Percentiles rank a stretch among this genome's conserved stretches.
These are phyloP conservation scores for Aurelia aurita complex sp. Pacific DNA, from an alignment of 30 jellyfish, hydroid and myxozoan genomes.

Conservation along the genomic window DNA sequence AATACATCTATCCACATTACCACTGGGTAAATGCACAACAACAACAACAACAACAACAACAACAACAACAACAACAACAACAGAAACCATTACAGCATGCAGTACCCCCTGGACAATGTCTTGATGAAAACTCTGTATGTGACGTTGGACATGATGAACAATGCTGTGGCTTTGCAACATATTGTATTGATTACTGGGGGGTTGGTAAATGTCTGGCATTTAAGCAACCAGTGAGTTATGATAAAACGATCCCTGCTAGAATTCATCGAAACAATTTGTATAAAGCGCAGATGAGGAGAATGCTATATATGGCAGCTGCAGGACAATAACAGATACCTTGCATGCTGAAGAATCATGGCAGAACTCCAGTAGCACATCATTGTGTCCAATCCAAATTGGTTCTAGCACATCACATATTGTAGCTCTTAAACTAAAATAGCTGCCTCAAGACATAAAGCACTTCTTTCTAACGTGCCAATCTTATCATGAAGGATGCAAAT, in stretches of 20 bases:
- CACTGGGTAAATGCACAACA: conserved; percentile 53
- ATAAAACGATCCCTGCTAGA: conserved; percentile 58
- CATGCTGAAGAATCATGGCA: too few relatives aligned
- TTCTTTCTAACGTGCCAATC: too few relatives aligned
- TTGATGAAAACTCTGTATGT: conserved; percentile 88
- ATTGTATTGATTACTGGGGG: conserved; percentile 96
- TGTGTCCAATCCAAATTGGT: too few relatives aligned
- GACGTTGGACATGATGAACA: conserved; percentile 89
- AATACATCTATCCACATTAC: conserved; percentile 55
- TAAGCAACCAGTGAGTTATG: conserved; percentile 50
- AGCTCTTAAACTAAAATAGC: too few relatives aligned
- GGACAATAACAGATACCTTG: background rate
- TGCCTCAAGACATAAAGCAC: too few relatives aligned
- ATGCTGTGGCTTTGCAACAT: conserved; percentile 96
- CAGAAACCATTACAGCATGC: conserved; percentile 32
- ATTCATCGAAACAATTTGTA: conserved; percentile 70
- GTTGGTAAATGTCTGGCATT: conserved; percentile 87
- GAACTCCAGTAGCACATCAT: too few relatives aligned
- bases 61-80: conserved; percentile 32
- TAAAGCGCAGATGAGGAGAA: conserved; percentile 50
- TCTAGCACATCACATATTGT: too few relatives aligned
- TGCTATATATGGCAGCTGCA: conserved; percentile 30
- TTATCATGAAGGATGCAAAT: too few relatives aligned
- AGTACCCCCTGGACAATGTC: conserved; percentile 73
- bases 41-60: conserved; percentile 29